Evolutionary conservation across 2,888 invertebrate species (phyloP).

Genomic region (Sarcophaga caerulescens): DNA sequence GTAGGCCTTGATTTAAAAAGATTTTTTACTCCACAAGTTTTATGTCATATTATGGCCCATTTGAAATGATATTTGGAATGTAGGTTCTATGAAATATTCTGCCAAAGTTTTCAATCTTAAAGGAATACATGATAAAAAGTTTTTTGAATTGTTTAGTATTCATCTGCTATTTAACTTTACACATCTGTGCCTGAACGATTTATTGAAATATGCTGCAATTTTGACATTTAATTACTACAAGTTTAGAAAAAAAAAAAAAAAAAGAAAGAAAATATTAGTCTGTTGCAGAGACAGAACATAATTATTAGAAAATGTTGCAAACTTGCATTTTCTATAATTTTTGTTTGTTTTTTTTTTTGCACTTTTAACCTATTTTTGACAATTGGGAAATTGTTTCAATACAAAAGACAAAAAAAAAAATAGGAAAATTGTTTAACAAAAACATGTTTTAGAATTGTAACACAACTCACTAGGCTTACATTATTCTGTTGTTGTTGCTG

Average conservation of each 20-base stretch:
- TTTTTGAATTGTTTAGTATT: too few species aligned
- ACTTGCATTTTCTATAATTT: background rate
- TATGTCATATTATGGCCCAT: background rate
- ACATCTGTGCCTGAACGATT: background rate
- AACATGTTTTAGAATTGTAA: slow-evolving; percentile 22
- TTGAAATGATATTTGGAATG: background rate
- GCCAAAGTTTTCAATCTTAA: background rate
- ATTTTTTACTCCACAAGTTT: too few species aligned
- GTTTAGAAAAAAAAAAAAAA: background rate
- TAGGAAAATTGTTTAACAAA: background rate
- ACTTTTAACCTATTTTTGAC: background rate
- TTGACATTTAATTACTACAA: background rate
- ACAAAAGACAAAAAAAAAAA: background rate
- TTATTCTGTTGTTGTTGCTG: slow-evolving; percentile 69
- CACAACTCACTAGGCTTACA: slow-evolving; percentile 80
- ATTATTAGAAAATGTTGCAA: background rate
- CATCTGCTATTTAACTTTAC: background rate
- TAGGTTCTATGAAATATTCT: too few species aligned
- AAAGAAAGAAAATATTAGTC: background rate
- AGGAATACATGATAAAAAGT: background rate
- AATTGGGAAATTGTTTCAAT: slow-evolving; percentile 23
- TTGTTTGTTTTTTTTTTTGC: too few species aligned
- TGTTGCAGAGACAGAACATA: background rate
- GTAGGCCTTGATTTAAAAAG: too few species aligned
- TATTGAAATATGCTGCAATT: background rate